A percentile compares a stretch with the other conserved stretches of the same genome.
Conservation (phyloP, 2,888 invertebrate species). For the Amiota mariae region DNA sequence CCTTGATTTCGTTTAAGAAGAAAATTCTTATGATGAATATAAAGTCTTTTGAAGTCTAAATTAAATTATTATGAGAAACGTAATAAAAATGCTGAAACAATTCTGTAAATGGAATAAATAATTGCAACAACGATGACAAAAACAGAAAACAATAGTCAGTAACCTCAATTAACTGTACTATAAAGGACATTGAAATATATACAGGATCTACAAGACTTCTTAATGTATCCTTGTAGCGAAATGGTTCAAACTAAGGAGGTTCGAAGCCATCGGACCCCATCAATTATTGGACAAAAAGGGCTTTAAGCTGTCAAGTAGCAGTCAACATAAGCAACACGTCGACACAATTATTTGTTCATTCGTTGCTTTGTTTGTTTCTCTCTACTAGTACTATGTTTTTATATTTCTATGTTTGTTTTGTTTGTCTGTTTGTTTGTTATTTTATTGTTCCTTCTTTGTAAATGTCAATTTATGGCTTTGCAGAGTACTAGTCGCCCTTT, state of each 20-base stretch:
- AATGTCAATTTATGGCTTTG: no score
- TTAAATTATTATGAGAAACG: no score
- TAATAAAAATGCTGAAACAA: no score
- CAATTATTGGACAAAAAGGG: slow-evolving; percentile 61
- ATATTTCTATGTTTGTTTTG: no score
- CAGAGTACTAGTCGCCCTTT: background rate
- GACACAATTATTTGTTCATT: slow-evolving; percentile 8
- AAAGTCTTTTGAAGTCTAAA: no score
- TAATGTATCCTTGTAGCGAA: background rate
- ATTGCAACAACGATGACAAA: no score
- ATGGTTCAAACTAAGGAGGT: background rate
- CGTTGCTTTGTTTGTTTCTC: background rate
- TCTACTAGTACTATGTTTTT: background rate
- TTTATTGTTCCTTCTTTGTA: no score
- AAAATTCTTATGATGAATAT: no score
- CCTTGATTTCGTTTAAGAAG: no score
- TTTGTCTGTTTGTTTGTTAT: no score
- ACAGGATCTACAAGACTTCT: background rate
- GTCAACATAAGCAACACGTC: slow-evolving; percentile 25
- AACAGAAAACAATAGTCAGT: no score
- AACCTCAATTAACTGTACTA: background rate
- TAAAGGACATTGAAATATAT: background rate
- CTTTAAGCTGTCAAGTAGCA: slow-evolving; percentile 54
- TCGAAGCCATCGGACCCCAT: slow-evolving; percentile 49
- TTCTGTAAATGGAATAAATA: no score